phyloP scores from a whole-genome alignment of 2,797 vertebrate species.

The Tokudaia muenninki region DNA sequence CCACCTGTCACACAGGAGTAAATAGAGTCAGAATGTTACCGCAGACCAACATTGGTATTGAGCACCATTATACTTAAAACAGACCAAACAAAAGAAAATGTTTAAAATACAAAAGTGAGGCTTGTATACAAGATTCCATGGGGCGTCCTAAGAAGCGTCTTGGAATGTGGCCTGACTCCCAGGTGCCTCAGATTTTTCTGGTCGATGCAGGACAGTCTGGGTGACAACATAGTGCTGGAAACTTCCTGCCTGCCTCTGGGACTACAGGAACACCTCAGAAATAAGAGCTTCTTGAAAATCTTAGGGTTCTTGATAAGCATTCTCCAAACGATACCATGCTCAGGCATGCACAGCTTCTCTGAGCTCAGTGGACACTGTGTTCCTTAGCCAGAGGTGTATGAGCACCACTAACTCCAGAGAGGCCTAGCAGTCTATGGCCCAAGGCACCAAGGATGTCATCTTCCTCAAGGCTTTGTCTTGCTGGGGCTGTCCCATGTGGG shows the following conservation, averaged over 20 bases:
- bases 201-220: neutral
- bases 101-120: conserved; percentile 55
- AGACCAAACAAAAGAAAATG: neutral
- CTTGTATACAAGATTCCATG: conserved; percentile 61
- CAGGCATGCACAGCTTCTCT: neutral
- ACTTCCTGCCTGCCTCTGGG: neutral
- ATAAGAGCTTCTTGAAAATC: neutral
- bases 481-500: no score
- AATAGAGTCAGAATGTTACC: conserved; percentile 8
- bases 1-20: conserved; percentile 18
- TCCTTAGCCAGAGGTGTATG: neutral
- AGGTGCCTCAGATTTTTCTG: neutral
- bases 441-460: neutral
- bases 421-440: neutral
- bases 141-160: conserved; percentile 36
- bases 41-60: neutral
- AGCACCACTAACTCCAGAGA: neutral
- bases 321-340: neutral
- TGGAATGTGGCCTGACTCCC: neutral
- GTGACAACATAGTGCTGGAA: neutral
- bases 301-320: neutral
- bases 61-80: conserved; percentile 73
- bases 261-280: neutral
- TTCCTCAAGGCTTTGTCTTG: neutral
- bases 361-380: neutral